Evolutionary conservation across 1,140 invertebrate species (phyloP).

Genomic region (Brachystomella parvula): DNA sequence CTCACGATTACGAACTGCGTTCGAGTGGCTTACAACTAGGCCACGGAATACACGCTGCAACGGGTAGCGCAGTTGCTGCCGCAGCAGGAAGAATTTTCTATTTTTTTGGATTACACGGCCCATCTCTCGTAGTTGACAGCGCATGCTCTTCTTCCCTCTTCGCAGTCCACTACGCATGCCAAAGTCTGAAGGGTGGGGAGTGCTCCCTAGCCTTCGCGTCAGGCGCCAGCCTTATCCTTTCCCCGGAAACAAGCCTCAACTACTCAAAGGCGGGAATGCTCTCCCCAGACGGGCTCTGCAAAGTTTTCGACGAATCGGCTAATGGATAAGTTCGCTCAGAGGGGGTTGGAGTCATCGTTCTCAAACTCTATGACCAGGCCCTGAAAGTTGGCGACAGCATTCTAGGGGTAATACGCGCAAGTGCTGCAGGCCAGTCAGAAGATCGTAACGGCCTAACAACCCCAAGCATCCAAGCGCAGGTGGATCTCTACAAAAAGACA

Average conservation of each 20-base stretch:
- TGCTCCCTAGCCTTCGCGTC: constrained; percentile 16
- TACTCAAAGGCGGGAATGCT: background rate
- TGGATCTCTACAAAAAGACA: constrained; percentile 46
- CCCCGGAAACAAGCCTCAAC: background rate
- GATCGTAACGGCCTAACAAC: background rate
- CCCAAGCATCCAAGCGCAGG: constrained; percentile 40
- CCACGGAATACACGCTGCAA: background rate
- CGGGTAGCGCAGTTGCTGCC: constrained; percentile 18
- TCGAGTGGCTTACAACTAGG: background rate
- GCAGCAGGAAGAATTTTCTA: constrained; percentile 15
- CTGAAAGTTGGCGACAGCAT: background rate
- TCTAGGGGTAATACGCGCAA: background rate
- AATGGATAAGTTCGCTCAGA: constrained; percentile 18
- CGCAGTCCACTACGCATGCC: constrained; percentile 19
- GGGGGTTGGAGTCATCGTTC: background rate
- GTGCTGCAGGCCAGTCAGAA: background rate
- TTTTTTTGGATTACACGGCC: constrained; percentile 23
- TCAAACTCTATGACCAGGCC: constrained; percentile 3
- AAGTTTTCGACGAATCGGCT: constrained; percentile 15
- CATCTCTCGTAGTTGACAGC: constrained; percentile 12
- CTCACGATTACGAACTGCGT: background rate
- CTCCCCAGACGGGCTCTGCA: background rate
- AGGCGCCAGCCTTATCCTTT: constrained; percentile 19
- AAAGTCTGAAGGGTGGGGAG: constrained; percentile 14
- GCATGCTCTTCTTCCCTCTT: constrained; percentile 25